Evolutionary conservation across 2,888 invertebrate species (phyloP), one percentile per base, ranked within the genome.

Genomic region (Griposia aprilina): DNA sequence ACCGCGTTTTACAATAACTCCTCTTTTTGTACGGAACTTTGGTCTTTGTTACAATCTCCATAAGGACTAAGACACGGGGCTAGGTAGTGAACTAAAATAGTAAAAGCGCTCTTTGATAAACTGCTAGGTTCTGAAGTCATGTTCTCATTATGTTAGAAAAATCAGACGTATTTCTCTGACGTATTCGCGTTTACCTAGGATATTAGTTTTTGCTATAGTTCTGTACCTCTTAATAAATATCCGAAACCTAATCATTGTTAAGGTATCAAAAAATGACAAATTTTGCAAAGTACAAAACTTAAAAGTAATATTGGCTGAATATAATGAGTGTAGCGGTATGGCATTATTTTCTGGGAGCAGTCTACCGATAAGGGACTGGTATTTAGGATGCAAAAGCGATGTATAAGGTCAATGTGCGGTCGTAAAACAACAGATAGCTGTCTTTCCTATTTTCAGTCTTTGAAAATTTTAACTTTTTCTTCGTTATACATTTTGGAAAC

Each of bases 1-100:
- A 59, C 84, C 84, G 78, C 86, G 86, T 84, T 89, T 86, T 86
- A 89, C 88, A 90, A 89, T 89, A 89, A 88, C 85, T 88, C 78
- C 76, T 80, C 69, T 83, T 85, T 87, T 80, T 81, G 68, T 78
- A 72, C 52, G 26, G 72, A 80, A 85, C 86, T 83, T 76, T 80
- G 72, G 70, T 73, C 71, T 78, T 77, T 82, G 76, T 84, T 75
- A 80, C 78, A 41, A 67, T 48, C 20, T 30, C 48, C 65, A 4
- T 66, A 78, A 70, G 79, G 74, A 59, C 70, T 74, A 62, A 72
- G 72, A 70, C 57, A 62, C 20, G 17, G 0, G 10, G 50, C 36
- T 72, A 74, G 72, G 69, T 69, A 52, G 26, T 11, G 52, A 73
- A n/a, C 52, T 63, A 48, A 71, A 62, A 57, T 63, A 73, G 76